Evolutionary conservation across 2,888 invertebrate genomes (phyloP), one percentile per base, ranked within the genome.

Genomic region (Macrophya alboannulata): DNA sequence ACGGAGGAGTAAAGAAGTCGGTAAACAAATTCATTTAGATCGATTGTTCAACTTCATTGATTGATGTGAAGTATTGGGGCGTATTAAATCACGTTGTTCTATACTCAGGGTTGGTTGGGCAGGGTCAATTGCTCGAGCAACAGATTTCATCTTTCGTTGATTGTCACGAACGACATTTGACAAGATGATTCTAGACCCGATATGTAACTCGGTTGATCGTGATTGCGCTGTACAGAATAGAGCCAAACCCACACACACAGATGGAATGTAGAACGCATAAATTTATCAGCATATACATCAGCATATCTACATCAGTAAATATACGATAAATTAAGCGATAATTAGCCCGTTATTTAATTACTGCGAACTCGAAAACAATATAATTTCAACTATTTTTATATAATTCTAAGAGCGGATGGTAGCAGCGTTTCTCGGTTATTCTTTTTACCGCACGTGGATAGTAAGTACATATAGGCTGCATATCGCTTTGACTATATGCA

Each of bases 111-210:
- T 17, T 10, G 59, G 12, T 62, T 40, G 62, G 59, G 43, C 21
- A 8, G 43, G 81, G 81, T 81, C 81, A 62, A 81, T 81, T 59
- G 37, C 59, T 62, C 62, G 81, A 62, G 62, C 62, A 62, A 81
- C 59, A 81, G 62, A 81, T 81, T 81, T 81, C 62, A 81, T 81
- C 81, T 81, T 62, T 62, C 62, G 62, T 62, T 81, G 81, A 81
- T 62, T 81, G 81, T 62, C 59, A 81, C 59, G 51, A 81, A 81
- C 43, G 62, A 62, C 37, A 5, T 59, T 81, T 31, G 59, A 62
- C 81, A 21, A 55, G 62, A 21, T n/a, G 62, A 43, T 62, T 81
- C 43, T 81, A 45, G 4, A 43, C 21, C 62, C 51, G 43, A 55
- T 79, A 31, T 31, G 31, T 31, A 40, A 81, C n/a, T 81, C 15